Conservation (phyloP, 2,888 invertebrate species). For the Rhynchonema sp. region DNA sequence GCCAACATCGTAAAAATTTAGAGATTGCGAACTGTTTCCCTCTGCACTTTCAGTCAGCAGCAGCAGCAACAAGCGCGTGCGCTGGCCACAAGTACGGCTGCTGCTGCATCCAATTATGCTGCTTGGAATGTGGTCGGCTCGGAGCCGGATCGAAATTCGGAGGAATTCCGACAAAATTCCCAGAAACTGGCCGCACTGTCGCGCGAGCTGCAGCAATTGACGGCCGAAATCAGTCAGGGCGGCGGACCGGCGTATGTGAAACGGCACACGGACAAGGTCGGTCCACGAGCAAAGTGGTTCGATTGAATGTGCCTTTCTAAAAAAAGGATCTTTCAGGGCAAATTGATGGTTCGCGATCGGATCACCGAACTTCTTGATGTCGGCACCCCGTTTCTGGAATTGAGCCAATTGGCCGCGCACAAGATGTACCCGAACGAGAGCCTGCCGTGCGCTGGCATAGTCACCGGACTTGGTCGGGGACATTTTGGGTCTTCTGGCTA, state of each 20-base stretch:
- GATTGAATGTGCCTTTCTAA: background rate
- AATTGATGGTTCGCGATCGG: conserved; percentile 70
- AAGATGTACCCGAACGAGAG: conserved; percentile 39
- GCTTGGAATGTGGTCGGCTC: conserved; percentile 1
- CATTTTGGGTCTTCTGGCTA: too few species aligned
- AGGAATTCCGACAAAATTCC: background rate
- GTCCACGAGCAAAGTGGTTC: too few species aligned
- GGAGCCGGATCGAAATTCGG: conserved; percentile 3
- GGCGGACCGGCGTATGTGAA: conserved; percentile 29
- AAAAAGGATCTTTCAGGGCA: conserved; percentile 43
- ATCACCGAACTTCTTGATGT: conserved; percentile 63
- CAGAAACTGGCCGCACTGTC: background rate
- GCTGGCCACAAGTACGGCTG: too few species aligned
- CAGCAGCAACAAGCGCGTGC: too few species aligned
- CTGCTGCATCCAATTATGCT: too few species aligned
- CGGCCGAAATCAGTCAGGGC: background rate
- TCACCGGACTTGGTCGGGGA: conserved; percentile 26
- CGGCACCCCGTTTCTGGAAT: conserved; percentile 46
- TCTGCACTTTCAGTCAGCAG: too few species aligned
- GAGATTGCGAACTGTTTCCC: too few species aligned
- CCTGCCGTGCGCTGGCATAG: conserved; percentile 36
- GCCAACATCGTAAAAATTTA: too few species aligned
- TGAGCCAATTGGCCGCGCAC: conserved; percentile 44
- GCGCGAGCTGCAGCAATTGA: background rate
- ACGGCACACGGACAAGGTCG: conserved; percentile 45